Conservation (phyloP, 2,888 invertebrate species). For the Tetrapedia diversipes region DNA sequence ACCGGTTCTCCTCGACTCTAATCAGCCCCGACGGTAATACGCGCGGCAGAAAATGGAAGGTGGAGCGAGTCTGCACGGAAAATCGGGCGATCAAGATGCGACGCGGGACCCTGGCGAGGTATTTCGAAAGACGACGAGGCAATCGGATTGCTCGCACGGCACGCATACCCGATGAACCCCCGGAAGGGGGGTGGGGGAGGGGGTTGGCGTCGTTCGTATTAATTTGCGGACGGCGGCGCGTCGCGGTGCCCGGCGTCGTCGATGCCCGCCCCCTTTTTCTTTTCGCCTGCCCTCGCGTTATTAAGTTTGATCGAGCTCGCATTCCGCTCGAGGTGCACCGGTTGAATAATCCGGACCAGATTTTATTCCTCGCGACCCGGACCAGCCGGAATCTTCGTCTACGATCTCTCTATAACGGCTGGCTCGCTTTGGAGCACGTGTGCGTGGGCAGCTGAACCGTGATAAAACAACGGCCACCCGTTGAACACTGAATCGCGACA, state of each 20-base stretch:
- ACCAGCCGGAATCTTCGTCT: conserved; percentile 74
- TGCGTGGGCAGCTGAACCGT: conserved; percentile 44
- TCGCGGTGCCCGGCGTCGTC: conserved; percentile 73
- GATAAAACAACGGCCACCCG: conserved; percentile 60
- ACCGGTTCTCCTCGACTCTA: neutral
- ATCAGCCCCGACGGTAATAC: conserved; percentile 20
- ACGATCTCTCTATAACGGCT: conserved; percentile 71
- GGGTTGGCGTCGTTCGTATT: conserved; percentile 66
- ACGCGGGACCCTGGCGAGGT: conserved; percentile 55
- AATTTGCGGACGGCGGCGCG: conserved; percentile 73
- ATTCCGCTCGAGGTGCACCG: conserved; percentile 78
- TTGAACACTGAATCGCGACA: conserved; percentile 52
- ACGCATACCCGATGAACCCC: conserved; percentile 72
- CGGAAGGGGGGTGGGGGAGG: conserved; percentile 29
- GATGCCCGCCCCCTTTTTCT: conserved; percentile 60
- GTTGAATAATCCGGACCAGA: conserved; percentile 80
- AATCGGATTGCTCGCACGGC: conserved; percentile 69
- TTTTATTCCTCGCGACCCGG: conserved; percentile 74
- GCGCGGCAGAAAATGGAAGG: conserved; percentile 31
- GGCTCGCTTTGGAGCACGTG: too few species aligned
- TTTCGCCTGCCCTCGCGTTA: conserved; percentile 72
- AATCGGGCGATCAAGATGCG: conserved; percentile 67
- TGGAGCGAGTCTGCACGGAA: conserved; percentile 40
- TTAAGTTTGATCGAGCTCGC: conserved; percentile 80
- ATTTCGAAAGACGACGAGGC: conserved; percentile 69